Conservation (phyloP, 2,113 vertebrate genomes). For the Hippocampus barbouri region DNA sequence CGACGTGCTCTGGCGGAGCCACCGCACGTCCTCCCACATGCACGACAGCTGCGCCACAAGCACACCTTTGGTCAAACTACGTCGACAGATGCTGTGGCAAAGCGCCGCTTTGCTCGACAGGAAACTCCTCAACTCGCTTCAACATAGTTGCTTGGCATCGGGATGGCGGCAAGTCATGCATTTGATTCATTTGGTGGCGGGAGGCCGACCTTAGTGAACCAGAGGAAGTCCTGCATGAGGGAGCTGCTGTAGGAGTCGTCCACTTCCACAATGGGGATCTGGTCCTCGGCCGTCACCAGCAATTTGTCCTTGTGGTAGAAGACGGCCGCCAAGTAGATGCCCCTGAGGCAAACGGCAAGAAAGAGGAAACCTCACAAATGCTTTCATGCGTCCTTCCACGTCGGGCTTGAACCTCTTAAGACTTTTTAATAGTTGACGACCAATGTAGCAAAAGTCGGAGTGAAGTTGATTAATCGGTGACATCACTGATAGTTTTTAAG, state of each 20-base stretch:
- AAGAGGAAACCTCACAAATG: neutral
- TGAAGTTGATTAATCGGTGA: too few species aligned
- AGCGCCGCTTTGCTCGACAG: neutral
- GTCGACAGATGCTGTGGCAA: neutral
- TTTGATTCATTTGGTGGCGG: neutral
- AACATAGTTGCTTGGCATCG: neutral
- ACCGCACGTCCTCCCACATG: constrained; percentile 97
- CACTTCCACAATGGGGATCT: constrained; percentile 96
- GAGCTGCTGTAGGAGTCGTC: constrained; percentile 91
- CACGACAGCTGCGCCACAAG: constrained; percentile 83
- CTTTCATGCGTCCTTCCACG: neutral
- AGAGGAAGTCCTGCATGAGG: constrained; percentile 94
- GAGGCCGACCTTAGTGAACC: constrained; percentile 86
- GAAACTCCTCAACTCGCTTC: neutral
- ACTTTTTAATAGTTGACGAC: too few species aligned
- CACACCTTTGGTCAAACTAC: too few species aligned
- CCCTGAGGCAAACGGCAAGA: constrained; percentile 66
- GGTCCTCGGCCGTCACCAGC: constrained; percentile 94
- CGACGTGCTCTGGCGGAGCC: constrained; percentile 88
- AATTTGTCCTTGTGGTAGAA: constrained; percentile 95
- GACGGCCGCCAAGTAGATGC: constrained; percentile 89
- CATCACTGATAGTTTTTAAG: too few species aligned
- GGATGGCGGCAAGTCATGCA: neutral
- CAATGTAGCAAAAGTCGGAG: too few species aligned
- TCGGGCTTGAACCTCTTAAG: too few species aligned